phyloP scores from a whole-genome alignment of 2,797 vertebrate species.

The Chelon labrosus region DNA sequence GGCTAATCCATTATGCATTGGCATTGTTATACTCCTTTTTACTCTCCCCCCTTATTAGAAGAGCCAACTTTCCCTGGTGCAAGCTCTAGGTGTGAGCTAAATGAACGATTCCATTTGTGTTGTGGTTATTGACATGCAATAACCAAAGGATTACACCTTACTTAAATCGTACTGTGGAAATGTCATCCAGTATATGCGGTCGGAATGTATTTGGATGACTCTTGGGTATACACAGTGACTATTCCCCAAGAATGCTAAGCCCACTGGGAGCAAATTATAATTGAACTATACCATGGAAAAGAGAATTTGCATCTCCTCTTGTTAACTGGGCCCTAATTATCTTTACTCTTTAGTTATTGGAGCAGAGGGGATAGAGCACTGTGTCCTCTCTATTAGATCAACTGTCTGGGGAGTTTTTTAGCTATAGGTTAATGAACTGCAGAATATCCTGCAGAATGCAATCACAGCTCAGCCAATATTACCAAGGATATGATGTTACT shows the following conservation, averaged over 20 bases:
- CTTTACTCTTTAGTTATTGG: slow-evolving; percentile 83
- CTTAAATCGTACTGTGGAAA: slow-evolving; percentile 63
- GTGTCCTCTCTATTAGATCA: slow-evolving; percentile 81
- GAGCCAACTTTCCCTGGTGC: slow-evolving; percentile 63
- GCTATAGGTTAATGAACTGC: slow-evolving; percentile 87
- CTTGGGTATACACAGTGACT: slow-evolving; percentile 58
- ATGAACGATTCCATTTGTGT: slow-evolving; percentile 68
- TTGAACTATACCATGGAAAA: slow-evolving; percentile 76
- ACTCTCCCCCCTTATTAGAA: slow-evolving; percentile 67
- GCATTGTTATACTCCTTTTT: slow-evolving; percentile 74
- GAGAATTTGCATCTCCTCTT: slow-evolving; percentile 77
- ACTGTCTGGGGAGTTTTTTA: slow-evolving; percentile 82
- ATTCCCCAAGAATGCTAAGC: slow-evolving; percentile 70
- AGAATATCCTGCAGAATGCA: slow-evolving; percentile 77
- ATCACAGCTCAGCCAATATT: slow-evolving; percentile 79
- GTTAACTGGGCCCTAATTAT: slow-evolving; percentile 85
- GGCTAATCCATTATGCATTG: slow-evolving; percentile 81
- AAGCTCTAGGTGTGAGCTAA: slow-evolving; percentile 69
- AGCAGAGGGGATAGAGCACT: slow-evolving; percentile 72
- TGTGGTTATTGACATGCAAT: slow-evolving; percentile 79
- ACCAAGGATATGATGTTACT: slow-evolving; percentile 69
- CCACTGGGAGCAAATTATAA: slow-evolving; percentile 83
- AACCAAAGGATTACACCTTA: slow-evolving; percentile 72
- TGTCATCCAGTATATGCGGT: slow-evolving; percentile 68
- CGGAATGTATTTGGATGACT: slow-evolving; percentile 58